Percentiles rank a stretch among this genome's conserved stretches.
phyloP scores from a whole-genome alignment of 1,140 invertebrate species.

The Calosoma granatense region DNA sequence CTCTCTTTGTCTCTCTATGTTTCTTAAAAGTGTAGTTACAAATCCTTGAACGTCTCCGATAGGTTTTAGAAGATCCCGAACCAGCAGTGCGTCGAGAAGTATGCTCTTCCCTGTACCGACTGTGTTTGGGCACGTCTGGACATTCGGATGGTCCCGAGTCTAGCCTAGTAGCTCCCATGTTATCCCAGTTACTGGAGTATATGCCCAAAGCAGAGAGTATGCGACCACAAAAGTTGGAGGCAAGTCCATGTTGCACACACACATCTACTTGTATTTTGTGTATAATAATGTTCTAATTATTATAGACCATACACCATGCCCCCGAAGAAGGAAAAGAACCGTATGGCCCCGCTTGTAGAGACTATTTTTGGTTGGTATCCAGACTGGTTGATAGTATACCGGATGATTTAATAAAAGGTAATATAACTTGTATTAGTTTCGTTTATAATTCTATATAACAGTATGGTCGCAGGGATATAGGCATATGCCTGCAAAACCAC shows the following conservation, averaged over 20 bases:
- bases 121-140: slow-evolving; percentile 64
- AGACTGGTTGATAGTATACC: slow-evolving; percentile 76
- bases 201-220: slow-evolving; percentile 74
- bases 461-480: too few relatives aligned
- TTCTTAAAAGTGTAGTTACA: too few relatives aligned
- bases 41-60: too few relatives aligned
- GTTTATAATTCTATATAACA: too few relatives aligned
- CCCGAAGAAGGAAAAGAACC: slow-evolving; percentile 81
- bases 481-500: too few relatives aligned
- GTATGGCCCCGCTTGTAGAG: slow-evolving; percentile 83
- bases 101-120: slow-evolving; percentile 75
- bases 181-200: slow-evolving; percentile 69
- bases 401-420: slow-evolving; percentile 63
- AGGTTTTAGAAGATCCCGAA: slow-evolving; percentile 70
- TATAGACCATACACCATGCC: slow-evolving; percentile 26
- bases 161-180: slow-evolving; percentile 61
- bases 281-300: background rate
- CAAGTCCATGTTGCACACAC: too few relatives aligned
- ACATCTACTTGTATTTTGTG: slow-evolving; percentile 10
- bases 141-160: slow-evolving; percentile 46
- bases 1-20: too few relatives aligned
- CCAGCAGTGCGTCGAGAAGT: slow-evolving; percentile 77
- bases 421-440: slow-evolving; percentile 12
- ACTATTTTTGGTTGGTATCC: slow-evolving; percentile 89
- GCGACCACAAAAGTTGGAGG: slow-evolving; percentile 54